Percentiles rank a stretch among this genome's conserved stretches.
Conservation (phyloP, 2,888 invertebrate species). For the Helleia helle region DNA sequence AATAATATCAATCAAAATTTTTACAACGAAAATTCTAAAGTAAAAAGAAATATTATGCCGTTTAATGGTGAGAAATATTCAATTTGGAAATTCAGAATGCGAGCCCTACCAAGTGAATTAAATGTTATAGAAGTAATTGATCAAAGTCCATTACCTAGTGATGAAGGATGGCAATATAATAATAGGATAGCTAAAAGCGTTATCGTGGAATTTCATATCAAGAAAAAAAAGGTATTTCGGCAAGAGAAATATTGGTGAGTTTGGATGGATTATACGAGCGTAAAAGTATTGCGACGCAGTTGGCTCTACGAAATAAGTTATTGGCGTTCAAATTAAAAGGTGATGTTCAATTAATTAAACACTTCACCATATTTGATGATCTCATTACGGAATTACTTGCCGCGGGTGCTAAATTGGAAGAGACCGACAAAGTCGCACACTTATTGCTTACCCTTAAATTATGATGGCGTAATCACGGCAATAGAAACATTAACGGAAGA, state of each 20-base stretch:
- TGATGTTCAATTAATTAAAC: background rate
- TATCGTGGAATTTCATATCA: slow-evolving; percentile 11
- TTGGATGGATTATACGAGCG: background rate
- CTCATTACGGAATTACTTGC: background rate
- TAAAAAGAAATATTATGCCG: too few species aligned
- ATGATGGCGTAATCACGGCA: background rate
- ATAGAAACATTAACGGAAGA: too few species aligned
- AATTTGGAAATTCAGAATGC: too few species aligned
- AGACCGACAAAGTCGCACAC: background rate
- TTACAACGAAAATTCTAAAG: too few species aligned
- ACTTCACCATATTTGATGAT: background rate
- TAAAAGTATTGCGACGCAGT: too few species aligned
- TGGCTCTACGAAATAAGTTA: too few species aligned
- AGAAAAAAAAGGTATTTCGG: slow-evolving; percentile 10
- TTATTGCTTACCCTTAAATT: background rate
- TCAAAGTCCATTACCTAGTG: too few species aligned
- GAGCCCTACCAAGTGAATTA: too few species aligned
- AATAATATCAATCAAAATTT: too few species aligned
- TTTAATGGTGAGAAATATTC: too few species aligned
- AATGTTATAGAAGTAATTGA: too few species aligned
- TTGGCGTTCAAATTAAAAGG: too few species aligned
- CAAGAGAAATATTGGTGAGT: background rate
- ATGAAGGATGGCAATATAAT: slow-evolving; percentile 11
- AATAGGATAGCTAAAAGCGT: slow-evolving; percentile 13
- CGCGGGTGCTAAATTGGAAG: background rate